Conservation (phyloP, 2,113 vertebrate genomes). For the Antidorcas marsupialis region DNA sequence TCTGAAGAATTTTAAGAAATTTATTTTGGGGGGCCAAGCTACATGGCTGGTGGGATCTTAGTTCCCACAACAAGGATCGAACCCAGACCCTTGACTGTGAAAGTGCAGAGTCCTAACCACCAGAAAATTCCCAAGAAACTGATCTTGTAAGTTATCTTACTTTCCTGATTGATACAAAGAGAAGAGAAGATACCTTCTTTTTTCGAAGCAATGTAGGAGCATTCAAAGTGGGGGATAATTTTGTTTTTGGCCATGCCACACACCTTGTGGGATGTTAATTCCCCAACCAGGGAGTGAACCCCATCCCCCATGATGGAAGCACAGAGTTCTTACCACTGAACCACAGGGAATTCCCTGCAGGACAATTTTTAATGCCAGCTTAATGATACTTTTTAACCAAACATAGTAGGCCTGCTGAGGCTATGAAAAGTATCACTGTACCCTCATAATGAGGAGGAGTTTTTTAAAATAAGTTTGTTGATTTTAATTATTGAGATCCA, state of each 20-base stretch:
- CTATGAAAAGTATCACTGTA: neutral
- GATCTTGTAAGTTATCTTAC: neutral
- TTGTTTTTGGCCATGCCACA: accelerated
- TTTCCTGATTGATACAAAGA: neutral
- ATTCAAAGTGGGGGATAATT: neutral
- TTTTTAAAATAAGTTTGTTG: neutral
- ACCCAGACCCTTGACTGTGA: neutral
- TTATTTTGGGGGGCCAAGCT: neutral
- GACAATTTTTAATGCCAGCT: neutral
- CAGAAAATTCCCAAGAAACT: neutral
- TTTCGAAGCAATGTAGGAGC: neutral
- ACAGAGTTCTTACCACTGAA: neutral
- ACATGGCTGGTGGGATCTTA: neutral
- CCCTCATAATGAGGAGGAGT: neutral
- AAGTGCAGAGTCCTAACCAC: neutral
- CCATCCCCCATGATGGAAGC: neutral
- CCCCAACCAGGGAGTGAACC: neutral
- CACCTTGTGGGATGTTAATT: neutral
- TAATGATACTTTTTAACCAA: neutral
- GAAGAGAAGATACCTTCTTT: neutral
- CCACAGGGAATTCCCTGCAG: neutral
- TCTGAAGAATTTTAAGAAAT: neutral
- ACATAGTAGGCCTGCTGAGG: neutral
- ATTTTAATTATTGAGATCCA: neutral
- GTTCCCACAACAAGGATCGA: accelerated